These are phyloP conservation scores for Trogon melanurus DNA, from an alignment of 2,113 vertebrate genomes.

Conservation along the genomic window DNA sequence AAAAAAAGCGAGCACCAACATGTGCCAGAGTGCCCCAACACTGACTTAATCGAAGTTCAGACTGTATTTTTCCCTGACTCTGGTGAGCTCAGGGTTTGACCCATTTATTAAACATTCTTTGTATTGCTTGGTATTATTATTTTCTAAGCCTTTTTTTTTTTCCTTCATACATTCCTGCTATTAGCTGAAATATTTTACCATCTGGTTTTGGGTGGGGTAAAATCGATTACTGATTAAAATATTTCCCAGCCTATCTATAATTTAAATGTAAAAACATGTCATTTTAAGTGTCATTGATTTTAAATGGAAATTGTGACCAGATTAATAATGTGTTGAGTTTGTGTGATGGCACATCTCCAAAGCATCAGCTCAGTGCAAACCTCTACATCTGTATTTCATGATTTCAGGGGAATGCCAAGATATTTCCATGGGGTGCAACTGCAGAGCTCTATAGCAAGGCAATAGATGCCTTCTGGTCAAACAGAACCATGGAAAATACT, in stretches of 20 bases:
- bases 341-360: slow-evolving; percentile 47
- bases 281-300: slow-evolving; percentile 28
- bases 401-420: background rate
- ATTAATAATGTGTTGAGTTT: slow-evolving; percentile 33
- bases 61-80: background rate
- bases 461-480: background rate
- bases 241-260: slow-evolving; percentile 41
- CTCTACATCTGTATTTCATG: slow-evolving; percentile 48
- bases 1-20: background rate
- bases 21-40: background rate
- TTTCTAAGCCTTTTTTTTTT: background rate
- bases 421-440: background rate
- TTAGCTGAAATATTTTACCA: slow-evolving; percentile 32
- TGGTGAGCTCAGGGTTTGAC: background rate
- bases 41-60: background rate
- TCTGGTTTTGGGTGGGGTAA: slow-evolving; percentile 60
- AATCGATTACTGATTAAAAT: slow-evolving; percentile 57
- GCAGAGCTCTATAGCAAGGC: background rate
- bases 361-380: slow-evolving; percentile 32
- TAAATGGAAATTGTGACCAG: slow-evolving; percentile 55
- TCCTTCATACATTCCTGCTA: background rate
- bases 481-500: background rate
- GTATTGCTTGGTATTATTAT: background rate
- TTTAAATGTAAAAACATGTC: background rate
- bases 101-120: background rate